Evolutionary conservation across 2,113 vertebrate species (phyloP), one percentile per base, ranked within the genome.

Genomic region (Myocastor coypus): DNA sequence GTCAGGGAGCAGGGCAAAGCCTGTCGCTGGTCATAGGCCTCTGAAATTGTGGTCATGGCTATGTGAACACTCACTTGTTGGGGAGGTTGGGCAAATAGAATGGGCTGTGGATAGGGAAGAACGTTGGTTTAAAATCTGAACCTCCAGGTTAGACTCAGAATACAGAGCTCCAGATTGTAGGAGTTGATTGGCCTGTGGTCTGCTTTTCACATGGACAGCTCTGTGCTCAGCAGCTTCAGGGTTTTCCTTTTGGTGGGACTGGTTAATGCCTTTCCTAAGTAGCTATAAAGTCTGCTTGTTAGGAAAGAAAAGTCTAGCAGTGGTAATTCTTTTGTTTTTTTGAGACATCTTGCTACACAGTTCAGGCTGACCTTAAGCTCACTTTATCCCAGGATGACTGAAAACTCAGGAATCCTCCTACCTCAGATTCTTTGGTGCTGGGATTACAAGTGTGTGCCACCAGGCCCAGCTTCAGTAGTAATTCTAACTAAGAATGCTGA

Each of bases 291-390:
- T 80, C 37, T 93, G 10, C 69, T 89, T 81, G 42, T 84, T 87
- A 26, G 69, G 75, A 95, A 95, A 77, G 91, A 95, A 86, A 78
- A 92, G 68, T 86, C 13, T 50, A 90, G 46, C 42, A 77, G 6
- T 84, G 52, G 10, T 97, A 82, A 59, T 87, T 94, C n/a, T 57
- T 96, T 55, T 16, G 52, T 55, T 55, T 55, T 55, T 55, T 55
- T 55, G 52, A 16, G 52, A 13, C 52, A 55, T 55, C 52, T 55
- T 55, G 52, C 52, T 55, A 3, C 3, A 13, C 14, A 14, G 52
- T 55, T 55, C 46, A 46, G 46, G 52, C 52, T 55, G 52, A 13
- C 52, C 52, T 55, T 16, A 14, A 55, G 52, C 13, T 55, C 52
- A 55, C 52, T 55, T 55, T 55, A 55, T 55, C 52, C 52, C 52